Evolutionary conservation across 2,888 invertebrate genomes (phyloP).

Genomic region (Cephus spinipes): DNA sequence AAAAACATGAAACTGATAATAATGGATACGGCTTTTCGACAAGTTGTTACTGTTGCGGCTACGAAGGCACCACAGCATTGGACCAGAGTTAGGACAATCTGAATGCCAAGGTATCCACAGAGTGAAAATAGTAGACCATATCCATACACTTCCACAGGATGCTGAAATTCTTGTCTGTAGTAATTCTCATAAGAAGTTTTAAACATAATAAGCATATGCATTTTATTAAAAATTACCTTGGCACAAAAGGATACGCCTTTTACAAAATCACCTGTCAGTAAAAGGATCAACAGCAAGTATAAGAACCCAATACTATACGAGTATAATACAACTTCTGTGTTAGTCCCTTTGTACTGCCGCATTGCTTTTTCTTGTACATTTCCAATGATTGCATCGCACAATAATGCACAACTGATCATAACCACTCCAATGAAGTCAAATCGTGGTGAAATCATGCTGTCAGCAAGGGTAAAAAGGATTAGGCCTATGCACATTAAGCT

Average conservation of each 20-base stretch:
- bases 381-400: constrained; percentile 96
- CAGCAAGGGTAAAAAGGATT: constrained; percentile 89
- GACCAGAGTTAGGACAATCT: constrained; percentile 91
- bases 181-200: background rate
- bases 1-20: constrained; percentile 93
- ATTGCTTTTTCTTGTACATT: constrained; percentile 97
- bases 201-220: background rate
- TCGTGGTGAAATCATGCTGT: constrained; percentile 81
- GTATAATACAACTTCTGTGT: constrained; percentile 92
- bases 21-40: constrained; percentile 92
- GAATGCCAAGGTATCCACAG: constrained; percentile 93
- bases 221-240: constrained; percentile 70
- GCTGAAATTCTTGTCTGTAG: constrained; percentile 68
- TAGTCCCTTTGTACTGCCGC: constrained; percentile 84
- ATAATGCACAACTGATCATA: constrained; percentile 85
- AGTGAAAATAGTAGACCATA: constrained; percentile 89
- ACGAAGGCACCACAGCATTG: constrained; percentile 90
- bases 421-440: constrained; percentile 78
- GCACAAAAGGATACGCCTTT: constrained; percentile 83
- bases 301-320: constrained; percentile 90
- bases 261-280: constrained; percentile 78
- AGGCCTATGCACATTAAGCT: constrained; percentile 89
- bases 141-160: constrained; percentile 81
- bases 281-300: constrained; percentile 82
- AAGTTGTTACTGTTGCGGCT: constrained; percentile 93